A percentile compares a stretch with the other conserved stretches of the same genome.
Evolutionary conservation across 2,797 vertebrate species (phyloP).

Genomic region (Lithobates sylvaticus): DNA sequence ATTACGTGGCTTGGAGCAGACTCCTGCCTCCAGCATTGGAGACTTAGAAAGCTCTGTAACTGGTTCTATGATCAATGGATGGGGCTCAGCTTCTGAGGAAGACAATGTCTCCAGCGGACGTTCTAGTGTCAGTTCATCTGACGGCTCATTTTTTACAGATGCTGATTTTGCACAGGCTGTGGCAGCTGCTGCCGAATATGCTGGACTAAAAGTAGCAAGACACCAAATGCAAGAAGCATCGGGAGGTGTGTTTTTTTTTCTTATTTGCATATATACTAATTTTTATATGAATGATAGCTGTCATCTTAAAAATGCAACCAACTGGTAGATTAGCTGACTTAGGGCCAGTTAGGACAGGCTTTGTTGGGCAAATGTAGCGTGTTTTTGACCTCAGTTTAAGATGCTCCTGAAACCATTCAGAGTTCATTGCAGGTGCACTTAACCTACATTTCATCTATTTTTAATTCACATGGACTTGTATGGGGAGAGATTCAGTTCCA

Average conservation of each 20-base stretch:
- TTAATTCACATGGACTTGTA: too few relatives aligned
- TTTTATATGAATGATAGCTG: too few relatives aligned
- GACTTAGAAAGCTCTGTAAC: constrained; percentile 98
- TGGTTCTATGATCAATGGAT: constrained; percentile 99
- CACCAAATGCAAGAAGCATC: constrained; percentile 84
- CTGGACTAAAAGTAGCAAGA: constrained; percentile 89
- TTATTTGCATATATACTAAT: too few relatives aligned
- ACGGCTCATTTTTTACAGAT: constrained; percentile 97
- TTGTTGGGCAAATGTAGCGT: too few relatives aligned
- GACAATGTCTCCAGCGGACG: constrained; percentile 97
- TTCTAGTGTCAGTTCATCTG: constrained; percentile 95
- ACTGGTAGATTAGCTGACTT: too few relatives aligned
- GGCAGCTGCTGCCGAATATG: constrained; percentile 93
- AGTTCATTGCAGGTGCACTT: not conserved
- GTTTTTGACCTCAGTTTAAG: too few relatives aligned
- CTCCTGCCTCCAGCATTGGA: constrained; percentile 94
- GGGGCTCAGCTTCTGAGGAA: constrained; percentile 98
- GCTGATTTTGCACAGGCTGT: constrained; percentile 98
- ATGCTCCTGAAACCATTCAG: not conserved
- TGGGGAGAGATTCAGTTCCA: too few relatives aligned
- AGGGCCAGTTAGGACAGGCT: too few relatives aligned
- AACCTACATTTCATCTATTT: not conserved
- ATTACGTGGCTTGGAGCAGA: constrained; percentile 93
- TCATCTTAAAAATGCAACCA: not conserved
- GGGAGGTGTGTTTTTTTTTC: constrained; percentile 67